Conservation (phyloP, 2,888 invertebrate species). For the Apodemia mormo region DNA sequence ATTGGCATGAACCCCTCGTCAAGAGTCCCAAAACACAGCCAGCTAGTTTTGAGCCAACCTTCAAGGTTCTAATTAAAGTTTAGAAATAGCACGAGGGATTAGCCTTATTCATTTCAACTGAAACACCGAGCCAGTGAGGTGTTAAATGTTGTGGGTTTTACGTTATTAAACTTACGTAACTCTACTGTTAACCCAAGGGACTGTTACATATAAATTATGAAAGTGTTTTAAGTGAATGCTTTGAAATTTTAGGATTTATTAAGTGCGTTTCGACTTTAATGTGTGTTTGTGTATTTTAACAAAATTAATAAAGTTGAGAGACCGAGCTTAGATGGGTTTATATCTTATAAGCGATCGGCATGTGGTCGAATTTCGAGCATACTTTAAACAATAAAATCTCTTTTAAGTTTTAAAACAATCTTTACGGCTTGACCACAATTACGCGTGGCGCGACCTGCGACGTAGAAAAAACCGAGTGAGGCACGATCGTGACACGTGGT, state of each 20-base stretch:
- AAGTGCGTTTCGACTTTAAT: background rate
- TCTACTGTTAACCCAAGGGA: slow-evolving; percentile 27
- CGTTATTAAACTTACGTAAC: slow-evolving; percentile 35
- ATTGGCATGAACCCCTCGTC: slow-evolving; percentile 8
- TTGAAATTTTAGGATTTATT: background rate
- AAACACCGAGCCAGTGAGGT: slow-evolving; percentile 14
- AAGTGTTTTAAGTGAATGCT: slow-evolving; percentile 8
- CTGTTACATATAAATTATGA: slow-evolving; percentile 13
- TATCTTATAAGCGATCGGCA: too few relatives aligned
- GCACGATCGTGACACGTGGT: too few relatives aligned
- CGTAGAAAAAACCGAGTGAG: too few relatives aligned
- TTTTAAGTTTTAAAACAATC: too few relatives aligned
- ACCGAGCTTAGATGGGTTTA: too few relatives aligned
- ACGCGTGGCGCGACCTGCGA: too few relatives aligned
- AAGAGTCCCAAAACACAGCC: background rate
- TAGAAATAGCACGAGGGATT: slow-evolving; percentile 19
- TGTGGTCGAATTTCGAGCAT: too few relatives aligned
- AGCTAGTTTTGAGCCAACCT: slow-evolving; percentile 6
- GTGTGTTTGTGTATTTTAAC: background rate
- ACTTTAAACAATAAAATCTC: too few relatives aligned
- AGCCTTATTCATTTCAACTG: slow-evolving; percentile 17
- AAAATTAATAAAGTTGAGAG: too few relatives aligned
- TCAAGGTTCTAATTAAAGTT: slow-evolving; percentile 27
- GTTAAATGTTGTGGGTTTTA: slow-evolving; percentile 15
- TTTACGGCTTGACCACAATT: too few relatives aligned